Conservation (phyloP, 1,140 invertebrate genomes). For the Limonius californicus region DNA sequence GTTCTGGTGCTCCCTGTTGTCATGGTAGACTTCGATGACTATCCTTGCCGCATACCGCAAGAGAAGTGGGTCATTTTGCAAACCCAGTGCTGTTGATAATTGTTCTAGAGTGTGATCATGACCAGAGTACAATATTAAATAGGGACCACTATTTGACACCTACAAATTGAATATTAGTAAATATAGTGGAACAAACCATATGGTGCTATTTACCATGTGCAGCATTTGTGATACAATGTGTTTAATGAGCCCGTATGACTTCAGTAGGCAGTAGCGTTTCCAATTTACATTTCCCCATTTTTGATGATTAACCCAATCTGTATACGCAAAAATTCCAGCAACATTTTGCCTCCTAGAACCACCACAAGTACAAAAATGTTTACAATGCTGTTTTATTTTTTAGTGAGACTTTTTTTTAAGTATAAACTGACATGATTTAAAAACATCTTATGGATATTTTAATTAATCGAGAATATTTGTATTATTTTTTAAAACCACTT, state of each 20-base stretch:
- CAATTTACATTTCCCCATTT: slow-evolving; percentile 62
- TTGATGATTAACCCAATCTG: slow-evolving; percentile 69
- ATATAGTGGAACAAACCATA: no score
- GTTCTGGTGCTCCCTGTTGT: slow-evolving; percentile 44
- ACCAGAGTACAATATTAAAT: slow-evolving; percentile 83
- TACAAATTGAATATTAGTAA: no score
- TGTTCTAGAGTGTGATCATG: slow-evolving; percentile 88
- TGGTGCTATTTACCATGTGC: slow-evolving; percentile 59
- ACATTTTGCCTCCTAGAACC: slow-evolving; percentile 66
- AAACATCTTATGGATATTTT: no score
- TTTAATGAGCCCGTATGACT: slow-evolving; percentile 71
- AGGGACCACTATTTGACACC: slow-evolving; percentile 67
- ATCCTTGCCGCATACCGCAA: slow-evolving; percentile 80
- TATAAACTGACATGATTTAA: no score
- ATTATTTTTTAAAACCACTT: no score
- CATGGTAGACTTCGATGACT: slow-evolving; percentile 75
- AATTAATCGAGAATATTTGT: no score
- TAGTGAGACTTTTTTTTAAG: no score
- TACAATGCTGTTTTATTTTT: no score
- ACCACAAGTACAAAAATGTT: no score
- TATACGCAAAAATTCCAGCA: slow-evolving; percentile 66
- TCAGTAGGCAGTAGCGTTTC: slow-evolving; percentile 63
- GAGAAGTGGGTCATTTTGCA: slow-evolving; percentile 56
- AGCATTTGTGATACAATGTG: slow-evolving; percentile 77
- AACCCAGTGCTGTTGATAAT: slow-evolving; percentile 71